A percentile compares a stretch with the other conserved stretches of the same genome.
Conservation (phyloP, 2,113 vertebrate genomes). For the Alethe diademata region DNA sequence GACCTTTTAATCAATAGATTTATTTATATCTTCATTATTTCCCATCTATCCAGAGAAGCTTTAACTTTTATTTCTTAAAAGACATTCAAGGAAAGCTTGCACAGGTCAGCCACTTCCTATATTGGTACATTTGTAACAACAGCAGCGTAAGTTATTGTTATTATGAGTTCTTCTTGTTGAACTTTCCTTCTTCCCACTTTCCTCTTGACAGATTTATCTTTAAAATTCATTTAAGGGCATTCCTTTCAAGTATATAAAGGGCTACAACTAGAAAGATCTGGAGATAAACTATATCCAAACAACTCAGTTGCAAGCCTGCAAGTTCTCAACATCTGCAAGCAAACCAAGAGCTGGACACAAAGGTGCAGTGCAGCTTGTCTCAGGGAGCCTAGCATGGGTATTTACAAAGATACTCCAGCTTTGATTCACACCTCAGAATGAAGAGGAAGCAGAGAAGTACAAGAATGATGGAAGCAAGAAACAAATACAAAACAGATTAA, state of each 20-base stretch:
- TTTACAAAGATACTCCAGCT: neutral
- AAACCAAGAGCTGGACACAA: neutral
- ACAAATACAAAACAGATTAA: neutral
- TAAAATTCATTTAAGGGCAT: neutral
- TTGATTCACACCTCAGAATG: neutral
- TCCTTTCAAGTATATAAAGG: neutral
- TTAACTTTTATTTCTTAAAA: neutral
- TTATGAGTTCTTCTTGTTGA: neutral
- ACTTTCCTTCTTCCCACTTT: neutral
- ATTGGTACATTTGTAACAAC: neutral
- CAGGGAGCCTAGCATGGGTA: neutral
- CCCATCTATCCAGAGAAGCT: neutral
- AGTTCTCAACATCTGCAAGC: neutral
- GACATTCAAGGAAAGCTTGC: neutral
- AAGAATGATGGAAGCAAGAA: rapidly evolving
- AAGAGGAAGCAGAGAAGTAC: neutral
- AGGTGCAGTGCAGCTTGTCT: neutral
- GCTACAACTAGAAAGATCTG: neutral
- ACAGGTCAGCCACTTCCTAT: neutral
- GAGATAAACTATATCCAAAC: neutral
- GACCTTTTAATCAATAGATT: neutral
- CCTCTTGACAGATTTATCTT: neutral
- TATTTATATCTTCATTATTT: neutral
- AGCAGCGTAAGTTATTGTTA: neutral
- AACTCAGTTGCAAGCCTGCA: neutral